Percentiles rank a stretch among this genome's conserved stretches.
Conservation (phyloP, 1,140 invertebrate genomes). For the Drosophila setifemur region DNA sequence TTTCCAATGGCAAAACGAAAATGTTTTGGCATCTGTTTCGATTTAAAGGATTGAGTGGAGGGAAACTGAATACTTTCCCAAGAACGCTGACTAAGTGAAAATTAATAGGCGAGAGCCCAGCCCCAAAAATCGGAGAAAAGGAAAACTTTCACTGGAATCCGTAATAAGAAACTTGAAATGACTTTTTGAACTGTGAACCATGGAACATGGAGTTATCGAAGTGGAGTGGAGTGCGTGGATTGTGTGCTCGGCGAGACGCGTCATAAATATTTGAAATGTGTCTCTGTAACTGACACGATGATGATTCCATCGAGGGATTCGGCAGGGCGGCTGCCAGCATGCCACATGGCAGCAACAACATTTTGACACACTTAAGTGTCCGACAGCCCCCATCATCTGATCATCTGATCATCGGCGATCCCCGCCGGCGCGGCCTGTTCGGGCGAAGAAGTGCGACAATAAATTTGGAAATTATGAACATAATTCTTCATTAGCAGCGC, state of each 20-base stretch:
- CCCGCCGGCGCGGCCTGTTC: background rate
- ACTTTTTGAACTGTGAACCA: conserved; percentile 77
- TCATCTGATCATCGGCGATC: conserved; percentile 17
- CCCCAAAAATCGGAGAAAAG: background rate
- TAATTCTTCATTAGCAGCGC: conserved; percentile 78
- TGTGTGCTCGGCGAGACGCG: conserved; percentile 41
- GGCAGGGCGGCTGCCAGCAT: conserved; percentile 40
- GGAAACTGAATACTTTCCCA: conserved; percentile 59
- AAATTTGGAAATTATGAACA: conserved; percentile 79
- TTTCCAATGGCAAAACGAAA: conserved; percentile 45
- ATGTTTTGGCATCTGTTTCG: conserved; percentile 75
- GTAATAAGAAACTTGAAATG: conserved; percentile 74
- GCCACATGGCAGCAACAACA: conserved; percentile 68
- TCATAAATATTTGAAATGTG: conserved; percentile 74
- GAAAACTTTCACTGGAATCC: conserved; percentile 68
- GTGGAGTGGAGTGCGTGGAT: conserved; percentile 13
- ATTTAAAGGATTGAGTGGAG: conserved; percentile 72
- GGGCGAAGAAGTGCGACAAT: conserved; percentile 64
- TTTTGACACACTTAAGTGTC: conserved; percentile 80
- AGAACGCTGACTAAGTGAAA: conserved; percentile 69
- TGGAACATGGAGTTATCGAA: conserved; percentile 23
- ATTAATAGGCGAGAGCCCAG: conserved; percentile 52
- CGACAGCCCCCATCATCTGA: conserved; percentile 55
- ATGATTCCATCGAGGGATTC: conserved; percentile 19
- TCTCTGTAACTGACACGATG: conserved; percentile 67